Evolutionary conservation across 2,797 vertebrate genomes (phyloP).

Genomic region (Ciconia nigra): DNA sequence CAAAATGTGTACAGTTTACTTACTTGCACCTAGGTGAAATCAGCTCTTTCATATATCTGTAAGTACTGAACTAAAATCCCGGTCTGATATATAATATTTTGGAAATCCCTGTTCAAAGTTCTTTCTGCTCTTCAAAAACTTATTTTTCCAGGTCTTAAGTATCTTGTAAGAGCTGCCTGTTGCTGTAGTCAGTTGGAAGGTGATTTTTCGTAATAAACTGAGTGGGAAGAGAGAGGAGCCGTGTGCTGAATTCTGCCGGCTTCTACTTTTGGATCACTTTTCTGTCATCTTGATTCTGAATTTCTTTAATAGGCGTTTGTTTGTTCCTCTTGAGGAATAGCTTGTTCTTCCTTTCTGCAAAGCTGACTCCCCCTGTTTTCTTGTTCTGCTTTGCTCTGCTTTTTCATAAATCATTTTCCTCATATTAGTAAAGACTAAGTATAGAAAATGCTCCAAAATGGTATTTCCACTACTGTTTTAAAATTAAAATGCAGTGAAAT

Average conservation of each 20-base stretch:
- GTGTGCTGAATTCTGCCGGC: slow-evolving; percentile 80
- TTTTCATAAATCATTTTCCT: not conserved
- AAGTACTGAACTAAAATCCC: not conserved
- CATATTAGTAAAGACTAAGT: not conserved
- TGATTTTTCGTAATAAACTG: slow-evolving; percentile 80
- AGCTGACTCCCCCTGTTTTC: not conserved
- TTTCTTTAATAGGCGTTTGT: slow-evolving; percentile 34
- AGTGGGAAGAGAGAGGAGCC: slow-evolving; percentile 78
- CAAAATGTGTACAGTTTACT: not conserved
- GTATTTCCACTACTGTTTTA: not conserved
- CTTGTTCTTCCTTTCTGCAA: not conserved
- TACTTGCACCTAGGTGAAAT: not conserved
- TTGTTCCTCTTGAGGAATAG: not conserved
- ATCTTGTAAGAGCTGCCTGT: slow-evolving; percentile 81
- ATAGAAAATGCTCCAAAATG: not conserved
- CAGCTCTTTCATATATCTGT: not conserved
- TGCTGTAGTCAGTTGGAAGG: slow-evolving; percentile 83
- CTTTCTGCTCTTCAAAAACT: not conserved
- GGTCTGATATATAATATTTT: not conserved
- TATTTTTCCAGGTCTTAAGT: slow-evolving; percentile 81
- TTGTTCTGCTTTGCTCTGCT: not conserved
- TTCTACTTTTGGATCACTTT: slow-evolving; percentile 83
- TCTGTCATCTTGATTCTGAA: slow-evolving; percentile 79
- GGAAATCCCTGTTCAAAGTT: not conserved
- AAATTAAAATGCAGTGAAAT: not conserved